Evolutionary conservation across 2,113 vertebrate species (phyloP), one percentile per base, ranked within the genome.

Genomic region (Synchiropus splendidus): DNA sequence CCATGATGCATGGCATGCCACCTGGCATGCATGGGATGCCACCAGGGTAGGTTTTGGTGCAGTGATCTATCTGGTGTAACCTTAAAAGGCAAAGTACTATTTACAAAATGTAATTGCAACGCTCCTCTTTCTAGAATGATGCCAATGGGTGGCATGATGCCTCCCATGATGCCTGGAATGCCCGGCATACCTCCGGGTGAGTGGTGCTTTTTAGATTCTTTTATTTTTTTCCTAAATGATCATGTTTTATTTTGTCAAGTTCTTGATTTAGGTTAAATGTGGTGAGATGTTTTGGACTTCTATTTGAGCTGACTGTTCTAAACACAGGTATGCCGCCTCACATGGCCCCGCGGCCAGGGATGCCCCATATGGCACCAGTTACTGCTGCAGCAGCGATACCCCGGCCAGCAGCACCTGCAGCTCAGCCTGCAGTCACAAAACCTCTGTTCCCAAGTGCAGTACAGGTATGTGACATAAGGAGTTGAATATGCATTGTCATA

Each of bases 401-500:
- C 43, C 87, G 94, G 70, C 89, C 88, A 12, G 82, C 86, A 42
- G 75, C 77, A 42, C 85, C 88, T 10, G 40, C 78, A 1, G 85
- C 86, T 8, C 92, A 92, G 40, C 89, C 93, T 30, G 75, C 88
- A 1, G 83, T 97, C 53, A 87, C 89, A 54, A 99, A 99, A 61
- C 95, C 95, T 41, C 90, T 99, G 44, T 99, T 99, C 71, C 95
- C 95, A 21, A 99, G 95, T 34, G 95, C 92, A 0, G 95, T 89
- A 66, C 95, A 99, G 90, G 95, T 98, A 85, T 62, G 81, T 14
- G 4, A 38, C 45, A 5, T 6, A 6, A 6, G 8, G 30, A 14
- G 2, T 6, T 16, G 17, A 11, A 15, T 12, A 12, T 1, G 9
- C 6, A 30, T n/a, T n/a, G n/a, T n/a, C n/a, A n/a, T n/a, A n/a